Percentiles rank a stretch among this genome's conserved stretches.
These are phyloP conservation scores for Microcebus lehilahytsara DNA, from an alignment of 2,113 vertebrate species.

Conservation along the genomic window DNA sequence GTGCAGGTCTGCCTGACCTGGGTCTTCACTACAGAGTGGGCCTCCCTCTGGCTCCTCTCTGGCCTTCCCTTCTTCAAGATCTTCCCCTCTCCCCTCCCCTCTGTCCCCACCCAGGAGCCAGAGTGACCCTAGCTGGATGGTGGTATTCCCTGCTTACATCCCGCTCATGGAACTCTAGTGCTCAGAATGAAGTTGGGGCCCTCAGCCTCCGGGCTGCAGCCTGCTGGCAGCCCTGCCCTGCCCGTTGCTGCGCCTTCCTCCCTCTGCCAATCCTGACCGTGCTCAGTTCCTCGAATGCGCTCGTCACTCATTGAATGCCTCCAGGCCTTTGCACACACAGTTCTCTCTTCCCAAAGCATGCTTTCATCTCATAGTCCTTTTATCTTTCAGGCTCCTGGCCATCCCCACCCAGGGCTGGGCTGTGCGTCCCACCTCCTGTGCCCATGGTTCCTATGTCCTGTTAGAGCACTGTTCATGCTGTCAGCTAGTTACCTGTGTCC, in stretches of 20 bases:
- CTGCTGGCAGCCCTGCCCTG: not conserved
- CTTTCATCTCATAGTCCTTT: conserved; percentile 35
- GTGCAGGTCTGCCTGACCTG: not conserved
- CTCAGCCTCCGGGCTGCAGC: not conserved
- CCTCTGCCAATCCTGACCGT: not conserved
- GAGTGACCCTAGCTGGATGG: not conserved
- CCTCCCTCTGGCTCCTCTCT: not conserved
- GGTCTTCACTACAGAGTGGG: not conserved
- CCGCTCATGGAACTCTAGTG: not conserved
- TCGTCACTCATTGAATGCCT: not conserved
- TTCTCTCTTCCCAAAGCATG: conserved; percentile 20
- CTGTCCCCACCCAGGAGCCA: not conserved
- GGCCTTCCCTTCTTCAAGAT: not conserved
- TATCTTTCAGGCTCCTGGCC: not conserved
- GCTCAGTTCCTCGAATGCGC: not conserved
- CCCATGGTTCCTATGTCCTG: not conserved
- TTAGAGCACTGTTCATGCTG: not conserved
- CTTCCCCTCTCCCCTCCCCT: not conserved
- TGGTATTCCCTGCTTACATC: not conserved
- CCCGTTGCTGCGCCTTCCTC: not conserved
- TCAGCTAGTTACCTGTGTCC: not conserved
- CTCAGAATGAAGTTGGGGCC: not conserved
- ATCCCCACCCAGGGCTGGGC: not conserved
- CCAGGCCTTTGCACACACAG: conserved; percentile 43
- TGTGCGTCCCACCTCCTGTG: not conserved